Percentiles rank a stretch among this genome's conserved stretches.
phyloP scores from a whole-genome alignment of 2,113 vertebrate species.

The Cyprinodon tularosa region DNA sequence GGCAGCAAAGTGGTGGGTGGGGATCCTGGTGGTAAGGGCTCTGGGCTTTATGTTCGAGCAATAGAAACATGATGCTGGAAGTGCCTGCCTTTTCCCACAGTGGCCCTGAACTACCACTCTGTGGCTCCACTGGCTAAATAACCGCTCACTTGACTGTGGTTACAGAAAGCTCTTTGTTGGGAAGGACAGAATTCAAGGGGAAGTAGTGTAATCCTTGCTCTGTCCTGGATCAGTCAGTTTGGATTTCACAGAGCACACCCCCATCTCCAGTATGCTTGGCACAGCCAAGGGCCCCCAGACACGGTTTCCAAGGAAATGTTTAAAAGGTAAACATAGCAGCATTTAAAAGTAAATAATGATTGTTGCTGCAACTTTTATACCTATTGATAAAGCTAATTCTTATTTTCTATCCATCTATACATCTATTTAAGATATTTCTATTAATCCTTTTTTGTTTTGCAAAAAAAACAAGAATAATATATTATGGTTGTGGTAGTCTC shows the following conservation, averaged over 20 bases:
- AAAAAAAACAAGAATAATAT: neutral
- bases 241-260: slow-evolving; percentile 80
- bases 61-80: slow-evolving; percentile 73
- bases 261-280: slow-evolving; percentile 65
- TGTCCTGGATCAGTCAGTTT: slow-evolving; percentile 86
- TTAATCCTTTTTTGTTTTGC: neutral
- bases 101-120: slow-evolving; percentile 77
- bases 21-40: slow-evolving; percentile 45
- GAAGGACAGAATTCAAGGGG: slow-evolving; percentile 71
- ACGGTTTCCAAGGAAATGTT: slow-evolving; percentile 67
- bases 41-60: slow-evolving; percentile 52
- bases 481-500: neutral
- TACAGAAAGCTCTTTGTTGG: slow-evolving; percentile 81
- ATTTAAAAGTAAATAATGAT: neutral
- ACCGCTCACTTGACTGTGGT: slow-evolving; percentile 80
- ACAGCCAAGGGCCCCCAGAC: slow-evolving; percentile 71
- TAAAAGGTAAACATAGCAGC: slow-evolving; percentile 37
- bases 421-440: neutral
- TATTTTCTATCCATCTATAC: neutral
- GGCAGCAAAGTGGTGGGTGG: slow-evolving; percentile 62
- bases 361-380: neutral
- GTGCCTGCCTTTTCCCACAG: slow-evolving; percentile 80
- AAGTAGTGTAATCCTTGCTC: slow-evolving; percentile 84
- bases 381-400: neutral
- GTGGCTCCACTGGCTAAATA: slow-evolving; percentile 73